A percentile compares a stretch with the other conserved stretches of the same genome.
These are phyloP conservation scores for Morpho achilles DNA, from an alignment of 2,888 invertebrate species.

Conservation along the genomic window DNA sequence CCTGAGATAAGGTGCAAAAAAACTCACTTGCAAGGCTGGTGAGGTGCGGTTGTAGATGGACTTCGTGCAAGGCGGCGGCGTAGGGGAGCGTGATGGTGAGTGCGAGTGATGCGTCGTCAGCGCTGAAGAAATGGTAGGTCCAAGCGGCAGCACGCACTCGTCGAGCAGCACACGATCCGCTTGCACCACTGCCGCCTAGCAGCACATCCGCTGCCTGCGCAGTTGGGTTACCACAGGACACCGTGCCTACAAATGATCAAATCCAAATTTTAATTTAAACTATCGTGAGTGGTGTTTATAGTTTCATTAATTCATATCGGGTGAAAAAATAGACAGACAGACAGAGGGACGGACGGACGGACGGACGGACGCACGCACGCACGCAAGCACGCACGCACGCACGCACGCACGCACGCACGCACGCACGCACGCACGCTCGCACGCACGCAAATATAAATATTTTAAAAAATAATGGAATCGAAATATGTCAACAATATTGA, in stretches of 20 bases:
- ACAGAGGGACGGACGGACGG: too few species aligned
- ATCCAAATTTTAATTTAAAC: too few species aligned
- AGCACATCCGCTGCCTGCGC: constrained; percentile 94
- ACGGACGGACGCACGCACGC: too few species aligned
- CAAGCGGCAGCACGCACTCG: constrained; percentile 95
- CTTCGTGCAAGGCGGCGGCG: constrained; percentile 91
- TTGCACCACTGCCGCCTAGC: constrained; percentile 86
- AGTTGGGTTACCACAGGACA: constrained; percentile 89
- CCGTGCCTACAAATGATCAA: constrained; percentile 69
- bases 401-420: too few species aligned
- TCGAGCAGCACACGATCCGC: constrained; percentile 86
- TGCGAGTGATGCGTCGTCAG: constrained; percentile 90
- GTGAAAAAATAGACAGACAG: too few species aligned
- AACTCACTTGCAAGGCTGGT: constrained; percentile 87
- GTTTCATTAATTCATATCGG: too few species aligned
- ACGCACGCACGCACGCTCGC: too few species aligned
- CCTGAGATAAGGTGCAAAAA: not conserved
- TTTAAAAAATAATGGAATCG: too few species aligned
- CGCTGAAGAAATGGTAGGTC: constrained; percentile 97
- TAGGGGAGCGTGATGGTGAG: constrained; percentile 92
- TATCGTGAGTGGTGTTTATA: too few species aligned
- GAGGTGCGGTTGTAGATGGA: constrained; percentile 91
- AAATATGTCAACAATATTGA: too few species aligned
- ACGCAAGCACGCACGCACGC: too few species aligned
- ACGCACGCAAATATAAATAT: too few species aligned